A percentile compares a stretch with the other conserved stretches of the same genome.
Evolutionary conservation across 1,140 invertebrate species (phyloP).

Genomic region (Colletes gigas): DNA sequence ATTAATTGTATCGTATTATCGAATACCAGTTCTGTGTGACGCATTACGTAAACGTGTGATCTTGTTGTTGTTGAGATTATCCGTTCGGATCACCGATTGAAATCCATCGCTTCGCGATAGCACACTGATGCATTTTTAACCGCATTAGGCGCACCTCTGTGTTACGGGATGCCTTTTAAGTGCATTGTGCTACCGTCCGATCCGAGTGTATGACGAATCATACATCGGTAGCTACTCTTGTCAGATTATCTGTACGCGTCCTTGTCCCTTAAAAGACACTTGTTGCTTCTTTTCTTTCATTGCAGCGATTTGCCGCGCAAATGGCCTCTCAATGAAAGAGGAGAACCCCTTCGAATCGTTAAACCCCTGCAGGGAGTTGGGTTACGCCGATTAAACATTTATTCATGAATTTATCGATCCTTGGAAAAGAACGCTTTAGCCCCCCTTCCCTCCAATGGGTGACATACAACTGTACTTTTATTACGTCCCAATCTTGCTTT

Average conservation of each 20-base stretch:
- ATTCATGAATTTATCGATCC: too few species aligned
- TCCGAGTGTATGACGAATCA: neutral
- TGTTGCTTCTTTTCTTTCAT: constrained; percentile 24
- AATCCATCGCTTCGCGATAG: constrained; percentile 1
- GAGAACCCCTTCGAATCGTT: neutral
- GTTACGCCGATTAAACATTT: too few species aligned
- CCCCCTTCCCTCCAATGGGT: too few species aligned
- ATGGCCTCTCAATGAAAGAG: neutral
- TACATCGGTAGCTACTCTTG: neutral
- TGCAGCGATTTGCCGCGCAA: neutral
- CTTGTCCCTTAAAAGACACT: neutral
- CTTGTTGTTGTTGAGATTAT: constrained; percentile 39
- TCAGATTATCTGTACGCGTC: neutral
- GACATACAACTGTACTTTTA: too few species aligned
- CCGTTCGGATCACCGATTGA: neutral
- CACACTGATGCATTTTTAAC: neutral
- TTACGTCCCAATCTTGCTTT: too few species aligned
- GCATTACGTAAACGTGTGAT: constrained; percentile 31
- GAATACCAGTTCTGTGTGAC: too few species aligned
- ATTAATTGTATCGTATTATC: neutral
- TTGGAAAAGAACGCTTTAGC: too few species aligned
- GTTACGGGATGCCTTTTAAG: constrained; percentile 15
- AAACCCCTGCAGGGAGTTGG: too few species aligned
- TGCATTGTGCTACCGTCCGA: neutral
- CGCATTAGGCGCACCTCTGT: constrained; percentile 3